Evolutionary conservation across 2,113 vertebrate species (phyloP), one percentile per base, ranked within the genome.

Genomic region (Apodemus speciosus): DNA sequence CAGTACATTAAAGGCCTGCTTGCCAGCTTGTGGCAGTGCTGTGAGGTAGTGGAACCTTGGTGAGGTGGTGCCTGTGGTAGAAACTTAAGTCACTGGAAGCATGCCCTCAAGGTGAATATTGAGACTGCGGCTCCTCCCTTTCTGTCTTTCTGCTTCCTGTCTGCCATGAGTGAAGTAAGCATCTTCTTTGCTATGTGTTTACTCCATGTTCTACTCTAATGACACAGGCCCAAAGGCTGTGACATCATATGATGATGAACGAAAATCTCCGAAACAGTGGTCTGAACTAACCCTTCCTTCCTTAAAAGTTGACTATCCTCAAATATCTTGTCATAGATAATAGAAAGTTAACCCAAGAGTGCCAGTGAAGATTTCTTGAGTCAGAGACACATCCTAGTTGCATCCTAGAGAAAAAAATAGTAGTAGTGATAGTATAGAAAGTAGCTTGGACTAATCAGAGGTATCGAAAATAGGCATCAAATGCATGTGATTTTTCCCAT

Each of bases 361-460:
- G 15, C 51, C 62, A 86, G 35, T 58, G 49, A 91, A 68, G 85
- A 87, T 71, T 93, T 93, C 20, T 43, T 86, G 53, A 83, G 53
- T 68, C 86, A 8, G 40, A 88, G 49, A 92, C 5, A 83, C 46
- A 95, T 72, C 53, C 88, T 49, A 86, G 66, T 27, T 92, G 25
- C 40, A 88, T 51, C 88, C 83, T 90, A 92, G 16, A 92, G 73
- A 73, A 40, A 75, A 85, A 79, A 88, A 46, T 46, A 46, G 14
- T 89, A 27, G 21, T 60, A 72, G 38, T 18, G 13, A 68, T 56
- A 83, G 8, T 32, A 32, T 20, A 43, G 9, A 79, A 35, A 35
- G 87, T 79, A 66, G 38, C 40, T 88, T 95, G 66, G n/a, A 88
- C 91, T 91, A 43, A 60, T 71, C 91, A 90, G 7, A 89, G 11